These are phyloP conservation scores for Ophion slaviceki DNA, from an alignment of 2,888 invertebrate genomes.

Conservation along the genomic window DNA sequence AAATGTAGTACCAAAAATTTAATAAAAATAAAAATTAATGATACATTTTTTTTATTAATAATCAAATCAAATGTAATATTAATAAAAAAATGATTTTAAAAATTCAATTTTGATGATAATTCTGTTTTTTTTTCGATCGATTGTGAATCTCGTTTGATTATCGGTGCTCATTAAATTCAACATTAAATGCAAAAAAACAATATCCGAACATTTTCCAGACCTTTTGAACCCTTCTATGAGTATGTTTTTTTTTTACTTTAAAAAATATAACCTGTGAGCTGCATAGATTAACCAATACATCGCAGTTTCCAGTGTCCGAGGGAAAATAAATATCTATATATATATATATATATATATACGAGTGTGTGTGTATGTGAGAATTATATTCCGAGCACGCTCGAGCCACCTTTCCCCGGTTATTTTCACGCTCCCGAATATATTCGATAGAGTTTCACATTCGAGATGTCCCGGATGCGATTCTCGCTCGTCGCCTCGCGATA, in stretches of 20 bases:
- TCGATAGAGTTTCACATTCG: slow-evolving; percentile 56
- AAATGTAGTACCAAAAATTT: too few relatives aligned
- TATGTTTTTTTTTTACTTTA: not conserved
- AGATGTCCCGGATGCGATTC: slow-evolving; percentile 65
- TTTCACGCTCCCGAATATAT: slow-evolving; percentile 65
- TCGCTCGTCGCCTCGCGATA: slow-evolving; percentile 66
- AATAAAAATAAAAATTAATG: too few relatives aligned
- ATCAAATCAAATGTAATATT: too few relatives aligned
- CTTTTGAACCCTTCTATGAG: not conserved
- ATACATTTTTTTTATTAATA: too few relatives aligned
- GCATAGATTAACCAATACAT: slow-evolving; percentile 55
- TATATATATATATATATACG: not conserved
- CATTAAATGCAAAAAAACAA: too few relatives aligned
- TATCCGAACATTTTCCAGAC: not conserved
- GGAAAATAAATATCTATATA: slow-evolving; percentile 13
- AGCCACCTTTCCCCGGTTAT: slow-evolving; percentile 60
- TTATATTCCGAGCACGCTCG: slow-evolving; percentile 63
- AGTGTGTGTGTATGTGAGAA: slow-evolving; percentile 23
- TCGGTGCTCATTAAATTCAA: too few relatives aligned
- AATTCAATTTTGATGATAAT: too few relatives aligned
- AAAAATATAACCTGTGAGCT: slow-evolving; percentile 33
- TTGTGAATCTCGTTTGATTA: too few relatives aligned
- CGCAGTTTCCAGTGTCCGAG: slow-evolving; percentile 55
- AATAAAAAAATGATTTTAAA: too few relatives aligned
- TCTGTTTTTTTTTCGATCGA: too few relatives aligned